A percentile compares a stretch with the other conserved stretches of the same genome.
Conservation (phyloP, 2,888 invertebrate genomes). For the Apoda limacodes region DNA sequence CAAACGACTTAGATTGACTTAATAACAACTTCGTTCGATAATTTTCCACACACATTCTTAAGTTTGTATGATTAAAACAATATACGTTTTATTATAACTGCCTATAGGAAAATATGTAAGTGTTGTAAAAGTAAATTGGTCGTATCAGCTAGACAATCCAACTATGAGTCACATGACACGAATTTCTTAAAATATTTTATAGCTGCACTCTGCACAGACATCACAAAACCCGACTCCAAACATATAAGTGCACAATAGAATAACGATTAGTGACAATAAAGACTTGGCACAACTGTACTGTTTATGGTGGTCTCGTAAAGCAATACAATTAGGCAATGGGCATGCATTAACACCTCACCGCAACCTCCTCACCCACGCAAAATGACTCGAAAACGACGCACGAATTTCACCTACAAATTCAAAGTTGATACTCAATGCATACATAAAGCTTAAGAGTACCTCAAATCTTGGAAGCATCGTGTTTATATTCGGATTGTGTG, state of each 20-base stretch:
- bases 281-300: conserved; percentile 36
- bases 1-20: no score
- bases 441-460: conserved; percentile 29
- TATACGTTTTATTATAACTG: no score
- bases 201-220: no score
- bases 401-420: conserved; percentile 45
- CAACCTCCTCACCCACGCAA: conserved; percentile 51
- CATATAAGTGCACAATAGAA: conserved; percentile 47
- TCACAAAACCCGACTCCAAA: no score
- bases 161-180: no score
- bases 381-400: conserved; percentile 32
- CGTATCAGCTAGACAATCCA: no score
- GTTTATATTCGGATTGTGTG: conserved; percentile 31
- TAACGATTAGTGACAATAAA: conserved; percentile 55
- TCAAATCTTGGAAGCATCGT: conserved; percentile 32
- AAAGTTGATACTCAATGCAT: conserved; percentile 6
- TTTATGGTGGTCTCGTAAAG: conserved; percentile 58
- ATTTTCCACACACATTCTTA: no score
- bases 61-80: no score
- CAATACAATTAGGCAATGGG: conserved; percentile 64
- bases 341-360: conserved; percentile 61
- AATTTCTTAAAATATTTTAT: no score
- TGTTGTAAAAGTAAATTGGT: no score
- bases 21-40: no score
- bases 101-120: no score